Base-by-base conservation (phyloP, 1,140 invertebrate species). In the Conus ventricosus region DNA sequence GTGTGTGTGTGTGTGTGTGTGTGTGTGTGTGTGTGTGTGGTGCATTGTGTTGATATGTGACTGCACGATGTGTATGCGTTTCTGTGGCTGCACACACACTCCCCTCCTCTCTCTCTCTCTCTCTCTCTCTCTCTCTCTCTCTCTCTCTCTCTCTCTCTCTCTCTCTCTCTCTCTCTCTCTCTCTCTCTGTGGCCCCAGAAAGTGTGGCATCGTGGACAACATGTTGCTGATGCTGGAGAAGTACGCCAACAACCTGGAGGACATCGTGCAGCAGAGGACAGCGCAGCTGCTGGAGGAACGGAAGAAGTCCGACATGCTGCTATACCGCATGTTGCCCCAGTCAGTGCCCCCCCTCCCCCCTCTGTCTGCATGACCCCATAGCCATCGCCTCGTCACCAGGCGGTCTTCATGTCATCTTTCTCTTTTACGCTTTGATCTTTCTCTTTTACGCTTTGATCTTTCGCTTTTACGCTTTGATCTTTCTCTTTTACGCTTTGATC, bases 311-410 rank as follows among this genome's bases (percentile, higher is more conserved):
- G 76, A 78, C 76, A 78, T 78, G 76, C 76, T 78, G n/a, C 96
- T 99, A 25, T 98, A 98, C 94, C 96, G 98, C 92, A 98, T 99
- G 97, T 95, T 99, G 84, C 98, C 98, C 55, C 97, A 97, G 98
- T 98, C 96, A 84, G 17, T 11, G 1, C 51, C 51, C 1, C 51
- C 51, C 39, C 39, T 1, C 39, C 39, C 39, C 39, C 39, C 39
- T 39, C 39, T 39, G 39, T 3, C 39, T 39, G 39, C 39, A 39
- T 39, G 39, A 39, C 39, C 39, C 39, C 39, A 39, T 39, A 39
- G 39, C 39, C 39, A 0, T 39, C 39, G 3, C 39, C 39, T 39
- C 3, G 39, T 39, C 39, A 39, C 3, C 39, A 39, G 39, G 39
- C 39, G 39, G 39, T 39, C 39, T 39, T 39, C 39, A 39, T 39